These are phyloP conservation scores for Syngnathus scovelli DNA, from an alignment of 2,113 vertebrate genomes.

Conservation along the genomic window DNA sequence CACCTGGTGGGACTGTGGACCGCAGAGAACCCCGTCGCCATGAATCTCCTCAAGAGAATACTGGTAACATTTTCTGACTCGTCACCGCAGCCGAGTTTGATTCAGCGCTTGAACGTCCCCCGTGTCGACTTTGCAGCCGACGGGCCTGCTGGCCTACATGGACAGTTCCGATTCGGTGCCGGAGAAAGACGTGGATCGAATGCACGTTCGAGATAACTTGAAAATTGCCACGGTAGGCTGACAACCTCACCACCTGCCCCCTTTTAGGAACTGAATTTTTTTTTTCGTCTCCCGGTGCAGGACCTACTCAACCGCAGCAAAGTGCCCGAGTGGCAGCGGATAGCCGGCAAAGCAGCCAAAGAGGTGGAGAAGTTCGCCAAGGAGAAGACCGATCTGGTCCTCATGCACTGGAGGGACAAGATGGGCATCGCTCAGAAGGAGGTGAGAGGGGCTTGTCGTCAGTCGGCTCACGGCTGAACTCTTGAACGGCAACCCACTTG, in stretches of 20 bases:
- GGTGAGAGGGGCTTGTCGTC: slow-evolving; percentile 65
- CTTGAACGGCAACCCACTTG: slow-evolving; percentile 10
- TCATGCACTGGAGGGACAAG: slow-evolving; percentile 98
- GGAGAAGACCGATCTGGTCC: slow-evolving; percentile 91
- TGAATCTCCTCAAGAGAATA: slow-evolving; percentile 93
- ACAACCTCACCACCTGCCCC: not conserved
- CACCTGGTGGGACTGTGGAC: slow-evolving; percentile 98
- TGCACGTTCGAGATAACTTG: slow-evolving; percentile 95
- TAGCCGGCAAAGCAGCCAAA: slow-evolving; percentile 97
- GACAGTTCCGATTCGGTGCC: slow-evolving; percentile 90
- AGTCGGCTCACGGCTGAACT: not conserved
- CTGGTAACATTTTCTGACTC: slow-evolving; percentile 76
- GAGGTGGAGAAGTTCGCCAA: slow-evolving; percentile 99
- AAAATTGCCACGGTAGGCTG: slow-evolving; percentile 90
- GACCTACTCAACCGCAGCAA: slow-evolving; percentile 93
- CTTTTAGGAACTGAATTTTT: not conserved
- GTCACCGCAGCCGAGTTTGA: not conserved
- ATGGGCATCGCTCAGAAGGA: slow-evolving; percentile 99
- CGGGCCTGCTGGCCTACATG: slow-evolving; percentile 88
- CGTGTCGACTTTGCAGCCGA: slow-evolving; percentile 68
- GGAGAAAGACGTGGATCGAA: slow-evolving; percentile 91
- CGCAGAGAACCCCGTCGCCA: slow-evolving; percentile 86
- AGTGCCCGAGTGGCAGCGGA: slow-evolving; percentile 94
- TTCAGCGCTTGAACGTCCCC: not conserved
- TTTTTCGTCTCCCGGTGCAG: slow-evolving; percentile 53